Evolutionary conservation across 2,888 invertebrate species (phyloP).

Genomic region (Neria commutata): DNA sequence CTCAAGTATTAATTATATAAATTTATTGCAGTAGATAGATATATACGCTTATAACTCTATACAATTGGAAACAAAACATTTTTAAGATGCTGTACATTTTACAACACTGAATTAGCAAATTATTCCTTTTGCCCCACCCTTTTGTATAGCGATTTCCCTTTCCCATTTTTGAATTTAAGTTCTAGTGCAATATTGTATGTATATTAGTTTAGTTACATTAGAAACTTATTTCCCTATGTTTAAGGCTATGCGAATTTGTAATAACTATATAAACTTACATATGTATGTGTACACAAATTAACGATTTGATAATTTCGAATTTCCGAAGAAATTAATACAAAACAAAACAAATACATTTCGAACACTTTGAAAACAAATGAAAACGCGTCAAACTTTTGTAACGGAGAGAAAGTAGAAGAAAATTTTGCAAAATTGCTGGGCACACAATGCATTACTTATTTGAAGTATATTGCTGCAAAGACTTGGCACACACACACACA

Average conservation of each 20-base stretch:
- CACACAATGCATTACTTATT: too few relatives aligned
- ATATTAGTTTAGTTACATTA: constrained; percentile 41
- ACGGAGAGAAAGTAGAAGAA: background rate
- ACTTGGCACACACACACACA: constrained; percentile 8
- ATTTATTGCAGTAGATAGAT: constrained; percentile 18
- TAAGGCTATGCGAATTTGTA: background rate
- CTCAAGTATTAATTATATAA: constrained; percentile 29
- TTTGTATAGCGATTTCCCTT: constrained; percentile 20
- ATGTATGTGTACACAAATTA: constrained; percentile 7
- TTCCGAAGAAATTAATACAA: too few relatives aligned
- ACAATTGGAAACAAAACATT: constrained; percentile 6
- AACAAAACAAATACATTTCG: too few relatives aligned
- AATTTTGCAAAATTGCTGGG: too few relatives aligned
- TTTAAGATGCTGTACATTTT: too few relatives aligned
- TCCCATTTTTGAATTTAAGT: constrained; percentile 22
- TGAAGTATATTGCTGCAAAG: too few relatives aligned
- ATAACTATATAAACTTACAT: constrained; percentile 15
- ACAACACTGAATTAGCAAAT: too few relatives aligned
- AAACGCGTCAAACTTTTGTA: constrained; percentile 27
- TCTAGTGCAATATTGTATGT: constrained; percentile 35
- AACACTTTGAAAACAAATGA: too few relatives aligned
- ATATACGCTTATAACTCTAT: constrained; percentile 20
- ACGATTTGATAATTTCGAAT: constrained; percentile 13
- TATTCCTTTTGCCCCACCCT: too few relatives aligned
- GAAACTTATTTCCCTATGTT: constrained; percentile 20